These are phyloP conservation scores for Polyommatus iphigenia DNA, from an alignment of 2,888 invertebrate species.

Conservation along the genomic window DNA sequence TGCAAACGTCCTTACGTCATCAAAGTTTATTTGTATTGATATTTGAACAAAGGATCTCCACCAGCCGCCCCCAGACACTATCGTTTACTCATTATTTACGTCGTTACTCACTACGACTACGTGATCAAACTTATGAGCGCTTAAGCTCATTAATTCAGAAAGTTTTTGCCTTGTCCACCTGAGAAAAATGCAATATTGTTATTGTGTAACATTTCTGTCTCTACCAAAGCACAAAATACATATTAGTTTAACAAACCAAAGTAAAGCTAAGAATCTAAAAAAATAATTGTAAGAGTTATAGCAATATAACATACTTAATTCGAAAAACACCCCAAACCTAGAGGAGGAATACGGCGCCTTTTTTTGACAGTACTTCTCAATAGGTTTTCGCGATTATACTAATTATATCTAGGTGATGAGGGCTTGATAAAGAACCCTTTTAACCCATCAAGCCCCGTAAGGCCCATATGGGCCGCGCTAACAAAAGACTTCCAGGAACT, in stretches of 20 bases:
- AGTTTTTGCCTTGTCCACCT: background rate
- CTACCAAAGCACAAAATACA: too few species aligned
- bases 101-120: slow-evolving; percentile 10
- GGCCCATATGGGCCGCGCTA: too few species aligned
- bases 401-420: background rate
- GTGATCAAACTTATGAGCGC: background rate
- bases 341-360: too few species aligned
- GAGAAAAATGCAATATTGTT: background rate
- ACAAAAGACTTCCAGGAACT: too few species aligned
- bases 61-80: background rate
- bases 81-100: slow-evolving; percentile 19
- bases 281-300: background rate
- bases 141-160: background rate
- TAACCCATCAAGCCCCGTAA: too few species aligned
- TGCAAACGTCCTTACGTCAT: slow-evolving; percentile 5
- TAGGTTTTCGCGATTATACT: background rate
- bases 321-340: background rate
- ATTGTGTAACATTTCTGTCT: background rate
- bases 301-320: background rate
- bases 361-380: too few species aligned
- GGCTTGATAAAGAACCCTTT: background rate
- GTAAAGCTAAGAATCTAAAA: background rate
- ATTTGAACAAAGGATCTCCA: background rate
- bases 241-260: too few species aligned
- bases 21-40: slow-evolving; percentile 25